phyloP scores from a whole-genome alignment of 2,797 vertebrate genomes.

The Catostomus latipinnis region DNA sequence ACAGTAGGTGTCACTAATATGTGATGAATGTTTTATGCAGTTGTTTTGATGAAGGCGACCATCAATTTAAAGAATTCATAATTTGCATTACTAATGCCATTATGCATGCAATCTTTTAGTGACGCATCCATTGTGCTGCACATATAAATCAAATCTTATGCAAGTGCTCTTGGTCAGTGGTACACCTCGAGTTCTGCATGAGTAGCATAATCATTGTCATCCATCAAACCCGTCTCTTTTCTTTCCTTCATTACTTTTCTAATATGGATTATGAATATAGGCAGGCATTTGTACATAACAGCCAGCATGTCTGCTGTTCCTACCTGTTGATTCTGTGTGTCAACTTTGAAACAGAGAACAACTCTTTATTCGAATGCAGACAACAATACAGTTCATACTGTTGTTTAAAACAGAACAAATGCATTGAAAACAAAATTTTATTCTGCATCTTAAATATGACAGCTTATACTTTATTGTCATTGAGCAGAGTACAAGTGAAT shows the following conservation, averaged over 20 bases:
- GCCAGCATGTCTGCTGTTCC: not conserved
- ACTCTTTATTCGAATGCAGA: not conserved
- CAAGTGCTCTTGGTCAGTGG: too few relatives aligned
- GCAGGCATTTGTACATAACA: not conserved
- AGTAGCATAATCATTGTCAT: too few relatives aligned
- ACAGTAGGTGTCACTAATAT: slow-evolving; percentile 84
- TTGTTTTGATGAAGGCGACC: not conserved
- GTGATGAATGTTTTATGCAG: not conserved
- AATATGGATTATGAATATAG: not conserved
- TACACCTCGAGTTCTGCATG: not conserved
- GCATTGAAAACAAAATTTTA: not conserved
- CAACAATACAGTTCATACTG: not conserved
- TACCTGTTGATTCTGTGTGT: slow-evolving; percentile 32
- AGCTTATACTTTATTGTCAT: not conserved
- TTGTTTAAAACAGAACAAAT: not conserved
- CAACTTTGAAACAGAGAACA: slow-evolving; percentile 11
- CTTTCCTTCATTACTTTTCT: not conserved
- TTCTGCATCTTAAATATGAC: not conserved
- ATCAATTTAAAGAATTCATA: not conserved
- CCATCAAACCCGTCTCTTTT: not conserved
- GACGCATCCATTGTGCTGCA: not conserved
- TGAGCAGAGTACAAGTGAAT: too few relatives aligned
- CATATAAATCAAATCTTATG: too few relatives aligned
- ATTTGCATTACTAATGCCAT: not conserved
- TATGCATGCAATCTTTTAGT: not conserved